A percentile compares a stretch with the other conserved stretches of the same genome.
Conservation (phyloP, 1,140 invertebrate genomes). For the Papilio machaon region DNA sequence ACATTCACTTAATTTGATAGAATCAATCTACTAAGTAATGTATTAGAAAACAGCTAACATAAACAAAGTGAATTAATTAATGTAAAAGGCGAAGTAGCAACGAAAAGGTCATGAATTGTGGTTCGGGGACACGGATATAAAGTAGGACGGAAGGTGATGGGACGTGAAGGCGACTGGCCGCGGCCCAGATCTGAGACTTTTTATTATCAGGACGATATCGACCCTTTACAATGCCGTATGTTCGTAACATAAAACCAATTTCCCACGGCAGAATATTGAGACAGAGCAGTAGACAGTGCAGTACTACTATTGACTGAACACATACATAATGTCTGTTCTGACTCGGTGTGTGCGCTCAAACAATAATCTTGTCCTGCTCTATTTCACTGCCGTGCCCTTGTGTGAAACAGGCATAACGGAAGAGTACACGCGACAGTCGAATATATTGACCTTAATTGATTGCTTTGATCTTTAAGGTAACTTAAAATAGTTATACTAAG, state of each 20-base stretch:
- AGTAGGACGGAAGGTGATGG: constrained; percentile 69
- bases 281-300: background rate
- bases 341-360: too few species aligned
- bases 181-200: constrained; percentile 73
- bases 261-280: background rate
- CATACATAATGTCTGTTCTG: background rate
- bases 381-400: background rate
- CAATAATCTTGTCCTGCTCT: background rate
- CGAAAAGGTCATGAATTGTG: constrained; percentile 50
- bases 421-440: constrained; percentile 54
- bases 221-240: constrained; percentile 64
- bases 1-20: background rate
- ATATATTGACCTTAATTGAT: constrained; percentile 32
- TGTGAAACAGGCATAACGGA: constrained; percentile 53
- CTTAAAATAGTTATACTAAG: constrained; percentile 1
- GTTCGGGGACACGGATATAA: constrained; percentile 66
- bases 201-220: constrained; percentile 77
- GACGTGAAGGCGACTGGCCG: constrained; percentile 59
- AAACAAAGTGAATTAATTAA: constrained; percentile 40
- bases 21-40: constrained; percentile 15
- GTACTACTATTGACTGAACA: background rate
- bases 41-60: constrained; percentile 35
- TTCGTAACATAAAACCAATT: constrained; percentile 43
- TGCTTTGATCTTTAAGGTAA: background rate
- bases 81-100: constrained; percentile 40